Evolutionary conservation across 2,113 vertebrate genomes (phyloP).

Genomic region (Nesoenas mayeri): DNA sequence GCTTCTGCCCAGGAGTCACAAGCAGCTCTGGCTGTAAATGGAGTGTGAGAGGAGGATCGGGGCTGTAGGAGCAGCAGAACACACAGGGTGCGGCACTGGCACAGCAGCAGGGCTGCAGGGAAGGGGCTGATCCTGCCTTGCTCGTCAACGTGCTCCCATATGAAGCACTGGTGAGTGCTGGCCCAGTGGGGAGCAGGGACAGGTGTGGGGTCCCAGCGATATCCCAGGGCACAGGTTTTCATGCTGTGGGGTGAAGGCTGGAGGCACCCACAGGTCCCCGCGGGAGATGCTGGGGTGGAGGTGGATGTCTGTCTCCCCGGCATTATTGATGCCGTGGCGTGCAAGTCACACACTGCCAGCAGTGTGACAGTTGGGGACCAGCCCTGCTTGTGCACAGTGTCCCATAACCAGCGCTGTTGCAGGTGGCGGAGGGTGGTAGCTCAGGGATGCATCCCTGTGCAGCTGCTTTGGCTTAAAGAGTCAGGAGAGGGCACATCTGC

Average conservation of each 20-base stretch:
- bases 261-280: background rate
- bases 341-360: accelerated
- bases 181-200: accelerated
- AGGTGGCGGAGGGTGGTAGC: background rate
- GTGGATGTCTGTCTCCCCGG: accelerated
- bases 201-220: background rate
- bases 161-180: accelerated
- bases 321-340: accelerated
- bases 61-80: accelerated
- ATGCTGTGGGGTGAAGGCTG: background rate
- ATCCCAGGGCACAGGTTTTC: background rate
- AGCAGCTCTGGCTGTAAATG: accelerated
- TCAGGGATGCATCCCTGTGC: accelerated
- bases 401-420: accelerated
- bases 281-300: background rate
- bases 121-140: background rate
- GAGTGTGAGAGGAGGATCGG: accelerated
- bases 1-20: background rate
- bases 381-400: background rate
- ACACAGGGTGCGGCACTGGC: no score
- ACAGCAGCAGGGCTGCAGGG: background rate
- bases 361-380: accelerated
- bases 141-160: accelerated
- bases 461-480: background rate
- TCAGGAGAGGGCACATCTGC: accelerated